These are phyloP conservation scores for Ceratothoa steindachneri DNA, from an alignment of 2,888 invertebrate genomes.

Conservation along the genomic window DNA sequence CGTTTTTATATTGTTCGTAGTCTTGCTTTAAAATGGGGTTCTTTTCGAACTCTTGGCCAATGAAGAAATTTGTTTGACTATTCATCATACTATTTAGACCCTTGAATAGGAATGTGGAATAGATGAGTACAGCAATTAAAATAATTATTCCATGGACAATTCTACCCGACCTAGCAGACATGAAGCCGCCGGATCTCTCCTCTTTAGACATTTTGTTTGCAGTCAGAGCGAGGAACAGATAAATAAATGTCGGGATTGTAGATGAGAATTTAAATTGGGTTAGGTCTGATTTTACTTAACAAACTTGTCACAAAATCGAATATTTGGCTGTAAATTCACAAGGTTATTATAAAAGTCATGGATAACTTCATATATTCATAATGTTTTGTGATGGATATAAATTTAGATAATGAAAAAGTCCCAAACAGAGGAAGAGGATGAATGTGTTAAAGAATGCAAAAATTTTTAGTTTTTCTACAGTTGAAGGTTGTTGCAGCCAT, in stretches of 20 bases:
- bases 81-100: not conserved
- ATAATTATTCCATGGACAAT: not conserved
- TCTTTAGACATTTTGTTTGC: not conserved
- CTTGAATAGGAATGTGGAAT: not conserved
- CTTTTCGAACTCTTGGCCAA: not conserved
- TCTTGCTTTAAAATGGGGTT: not conserved
- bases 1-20: not conserved
- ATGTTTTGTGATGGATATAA: too few relatives aligned
- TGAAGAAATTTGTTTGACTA: not conserved
- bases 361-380: not conserved
- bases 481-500: slow-evolving; percentile 27
- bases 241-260: not conserved
- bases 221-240: not conserved
- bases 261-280: too few relatives aligned
- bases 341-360: not conserved
- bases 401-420: too few relatives aligned
- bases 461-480: slow-evolving; percentile 33
- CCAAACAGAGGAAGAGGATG: slow-evolving; percentile 30
- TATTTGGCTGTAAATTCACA: not conserved
- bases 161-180: not conserved
- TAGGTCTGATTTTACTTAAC: too few relatives aligned
- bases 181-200: not conserved
- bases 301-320: not conserved
- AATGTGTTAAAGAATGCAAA: slow-evolving; percentile 36
- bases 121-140: not conserved